phyloP scores from a whole-genome alignment of 2,797 vertebrate genomes.

The Manis crassicaudata region DNA sequence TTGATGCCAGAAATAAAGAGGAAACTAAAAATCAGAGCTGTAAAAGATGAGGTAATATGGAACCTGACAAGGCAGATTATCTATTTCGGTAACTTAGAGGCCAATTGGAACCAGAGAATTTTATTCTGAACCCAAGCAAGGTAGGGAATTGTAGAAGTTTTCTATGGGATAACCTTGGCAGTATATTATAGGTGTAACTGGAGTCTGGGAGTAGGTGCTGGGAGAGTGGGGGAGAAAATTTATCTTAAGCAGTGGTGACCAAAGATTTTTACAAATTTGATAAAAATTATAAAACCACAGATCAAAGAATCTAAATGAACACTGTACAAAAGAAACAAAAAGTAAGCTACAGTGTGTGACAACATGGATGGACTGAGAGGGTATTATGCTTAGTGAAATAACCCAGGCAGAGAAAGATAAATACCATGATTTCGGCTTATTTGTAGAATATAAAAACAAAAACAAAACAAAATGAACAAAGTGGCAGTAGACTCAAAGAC shows the following conservation, averaged over 20 bases:
- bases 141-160: not conserved
- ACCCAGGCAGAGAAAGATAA: no score
- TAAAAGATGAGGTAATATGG: not conserved
- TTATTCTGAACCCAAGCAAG: not conserved
- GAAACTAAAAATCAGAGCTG: not conserved
- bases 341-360: not conserved
- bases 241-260: constrained; percentile 26
- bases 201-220: not conserved
- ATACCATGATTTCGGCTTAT: no score
- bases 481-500: no score
- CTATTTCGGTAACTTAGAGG: not conserved
- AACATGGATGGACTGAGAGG: no score
- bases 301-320: constrained; percentile 8
- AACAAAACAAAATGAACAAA: no score
- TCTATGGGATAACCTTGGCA: not conserved
- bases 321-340: not conserved
- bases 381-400: no score
- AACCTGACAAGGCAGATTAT: not conserved
- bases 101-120: not conserved
- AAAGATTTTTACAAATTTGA: constrained; percentile 4
- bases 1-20: constrained; percentile 8
- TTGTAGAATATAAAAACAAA: no score
- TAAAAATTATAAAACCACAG: constrained; percentile 30
- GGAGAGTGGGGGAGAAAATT: not conserved
- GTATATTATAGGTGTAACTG: not conserved